Evolutionary conservation across 2,888 invertebrate species (phyloP).

Genomic region (Mactromeris polynyma): DNA sequence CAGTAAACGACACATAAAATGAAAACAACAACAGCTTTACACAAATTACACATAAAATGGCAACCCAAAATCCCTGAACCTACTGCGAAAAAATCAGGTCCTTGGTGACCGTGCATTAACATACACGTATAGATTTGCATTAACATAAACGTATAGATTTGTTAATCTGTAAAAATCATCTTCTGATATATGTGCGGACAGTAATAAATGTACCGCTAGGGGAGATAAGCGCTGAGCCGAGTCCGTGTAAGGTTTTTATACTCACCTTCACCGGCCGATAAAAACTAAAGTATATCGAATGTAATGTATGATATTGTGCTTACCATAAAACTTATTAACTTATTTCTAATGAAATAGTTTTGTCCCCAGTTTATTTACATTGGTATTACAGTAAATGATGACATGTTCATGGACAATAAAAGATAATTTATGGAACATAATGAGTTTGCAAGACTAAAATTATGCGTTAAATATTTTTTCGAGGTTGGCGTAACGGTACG

Average conservation of each 20-base stretch:
- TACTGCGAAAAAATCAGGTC: too few species aligned
- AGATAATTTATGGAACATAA: background rate
- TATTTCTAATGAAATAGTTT: background rate
- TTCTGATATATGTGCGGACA: too few species aligned
- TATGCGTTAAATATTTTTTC: background rate
- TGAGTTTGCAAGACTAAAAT: background rate
- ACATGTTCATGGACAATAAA: background rate
- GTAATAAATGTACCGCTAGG: too few species aligned
- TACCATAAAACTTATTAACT: slow-evolving; percentile 4
- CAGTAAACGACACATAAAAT: too few species aligned
- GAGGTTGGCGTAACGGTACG: background rate
- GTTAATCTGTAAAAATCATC: too few species aligned
- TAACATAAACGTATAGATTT: too few species aligned
- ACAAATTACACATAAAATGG: too few species aligned
- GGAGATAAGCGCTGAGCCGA: background rate
- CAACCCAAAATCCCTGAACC: too few species aligned
- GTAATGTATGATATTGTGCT: slow-evolving; percentile 50
- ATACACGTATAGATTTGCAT: too few species aligned
- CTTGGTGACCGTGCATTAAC: too few species aligned
- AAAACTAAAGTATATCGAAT: background rate
- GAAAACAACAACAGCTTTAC: too few species aligned
- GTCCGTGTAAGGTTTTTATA: background rate
- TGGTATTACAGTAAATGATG: background rate
- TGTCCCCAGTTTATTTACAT: background rate
- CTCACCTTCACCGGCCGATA: background rate